Evolutionary conservation across 2,113 vertebrate species (phyloP).

Genomic region (Eonycteris spelaea): DNA sequence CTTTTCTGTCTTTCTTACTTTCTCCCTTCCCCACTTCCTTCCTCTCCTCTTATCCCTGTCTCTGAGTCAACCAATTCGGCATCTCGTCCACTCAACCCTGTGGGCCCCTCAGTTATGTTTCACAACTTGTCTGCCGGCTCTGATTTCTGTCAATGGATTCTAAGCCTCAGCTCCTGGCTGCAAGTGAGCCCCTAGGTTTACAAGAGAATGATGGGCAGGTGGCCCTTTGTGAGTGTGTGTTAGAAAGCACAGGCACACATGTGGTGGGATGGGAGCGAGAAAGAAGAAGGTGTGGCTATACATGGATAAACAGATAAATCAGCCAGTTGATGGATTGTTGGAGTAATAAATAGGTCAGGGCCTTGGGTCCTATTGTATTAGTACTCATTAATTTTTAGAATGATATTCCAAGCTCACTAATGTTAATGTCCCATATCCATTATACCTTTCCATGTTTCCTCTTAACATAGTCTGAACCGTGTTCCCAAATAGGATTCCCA

Average conservation of each 20-base stretch:
- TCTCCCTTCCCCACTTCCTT: not conserved
- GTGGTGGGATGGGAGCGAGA: not conserved
- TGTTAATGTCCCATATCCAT: not conserved
- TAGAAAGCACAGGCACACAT: not conserved
- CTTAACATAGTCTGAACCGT: not conserved
- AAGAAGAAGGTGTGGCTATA: not conserved
- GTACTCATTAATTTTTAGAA: not conserved
- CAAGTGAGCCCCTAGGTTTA: not conserved
- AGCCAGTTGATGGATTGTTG: not conserved
- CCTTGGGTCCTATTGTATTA: not conserved
- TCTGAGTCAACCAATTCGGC: constrained; percentile 58
- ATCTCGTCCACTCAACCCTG: constrained; percentile 69
- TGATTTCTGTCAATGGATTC: constrained; percentile 50
- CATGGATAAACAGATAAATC: not conserved
- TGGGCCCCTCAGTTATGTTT: constrained; percentile 74
- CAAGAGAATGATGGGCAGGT: not conserved
- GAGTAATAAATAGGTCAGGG: not conserved
- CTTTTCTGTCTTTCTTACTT: not conserved
- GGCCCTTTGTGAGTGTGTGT: not conserved
- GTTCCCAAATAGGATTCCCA: not conserved
- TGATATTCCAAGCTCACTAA: not conserved
- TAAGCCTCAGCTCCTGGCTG: not conserved
- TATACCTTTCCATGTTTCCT: not conserved
- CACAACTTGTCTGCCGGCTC: constrained; percentile 77
- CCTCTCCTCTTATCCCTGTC: constrained; percentile 17